Evolutionary conservation across 2,113 vertebrate genomes (phyloP), one percentile per base, ranked within the genome.

Genomic region (Pterocles orientalis): DNA sequence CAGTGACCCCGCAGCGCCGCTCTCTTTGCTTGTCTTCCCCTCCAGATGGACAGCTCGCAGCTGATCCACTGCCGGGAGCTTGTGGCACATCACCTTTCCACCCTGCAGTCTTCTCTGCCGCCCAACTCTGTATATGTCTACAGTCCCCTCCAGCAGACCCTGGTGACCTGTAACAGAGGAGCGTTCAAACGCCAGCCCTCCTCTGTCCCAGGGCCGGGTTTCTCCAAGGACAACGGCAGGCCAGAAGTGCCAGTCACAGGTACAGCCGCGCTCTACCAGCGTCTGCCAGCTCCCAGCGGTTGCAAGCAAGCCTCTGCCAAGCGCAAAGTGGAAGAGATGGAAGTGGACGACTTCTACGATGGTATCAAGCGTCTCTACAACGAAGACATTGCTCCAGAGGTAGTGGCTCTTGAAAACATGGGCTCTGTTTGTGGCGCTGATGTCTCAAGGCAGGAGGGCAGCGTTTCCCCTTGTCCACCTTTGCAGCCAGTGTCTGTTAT

Each of bases 121-220:
- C 98, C 98, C 80, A 99, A 99, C 97, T 98, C 99, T 94, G 98
- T 99, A 96, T 99, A 99, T 98, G 99, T 99, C 99, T 99, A 99
- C 99, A 99, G 98, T 93, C 98, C 99, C 97, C 98, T 98, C 95
- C 98, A 98, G 97, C 98, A 98, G 64, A 98, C 97, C 96, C 97
- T 98, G 97, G 98, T 97, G 88, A 97, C 97, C 97, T 98, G 97
- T 92, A 98, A 96, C 93, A 98, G 94, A 97, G 98, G 98, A 98
- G 98, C 12, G 57, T 97, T 97, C 92, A 45, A 75, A 84, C 92
- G 87, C 91, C 98, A 97, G 86, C 96, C 97, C 97, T 97, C 98
- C 97, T 97, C 96, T 97, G 97, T 97, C 95, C 95, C 97, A 96
- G 98, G 96, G 95, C 97, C 98, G 34, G 97, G 96, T 84, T 92